Percentiles rank a stretch among this genome's conserved stretches.
phyloP scores from a whole-genome alignment of 2,888 invertebrate species.

The Agriotes lineatus region DNA sequence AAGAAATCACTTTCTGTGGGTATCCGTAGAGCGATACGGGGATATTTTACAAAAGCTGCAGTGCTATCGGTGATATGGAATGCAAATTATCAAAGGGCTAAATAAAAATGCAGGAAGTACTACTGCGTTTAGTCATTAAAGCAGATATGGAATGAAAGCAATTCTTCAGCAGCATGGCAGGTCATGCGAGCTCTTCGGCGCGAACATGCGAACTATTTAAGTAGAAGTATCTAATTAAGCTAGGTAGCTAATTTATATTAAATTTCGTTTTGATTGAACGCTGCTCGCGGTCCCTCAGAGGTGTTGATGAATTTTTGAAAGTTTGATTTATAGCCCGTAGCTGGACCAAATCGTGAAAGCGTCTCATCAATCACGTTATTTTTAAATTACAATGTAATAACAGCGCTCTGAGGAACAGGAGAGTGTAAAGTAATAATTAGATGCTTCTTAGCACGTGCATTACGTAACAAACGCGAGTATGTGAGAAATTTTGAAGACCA shows the following conservation, averaged over 20 bases:
- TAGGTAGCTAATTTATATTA: conserved; percentile 30
- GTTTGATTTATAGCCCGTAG: conserved; percentile 33
- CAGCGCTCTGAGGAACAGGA: conserved; percentile 5
- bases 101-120: no score
- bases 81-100: no score
- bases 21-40: no score
- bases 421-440: conserved; percentile 15
- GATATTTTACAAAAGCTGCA: no score
- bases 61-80: no score
- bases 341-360: conserved; percentile 28
- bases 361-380: conserved; percentile 33
- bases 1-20: no score
- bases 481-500: not conserved
- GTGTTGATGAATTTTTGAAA: conserved; percentile 39
- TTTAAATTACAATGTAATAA: conserved; percentile 34
- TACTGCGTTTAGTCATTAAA: no score
- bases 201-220: conserved; percentile 4
- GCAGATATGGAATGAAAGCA: no score
- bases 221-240: conserved; percentile 29
- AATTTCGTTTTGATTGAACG: conserved; percentile 26
- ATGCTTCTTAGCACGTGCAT: not conserved
- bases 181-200: not conserved
- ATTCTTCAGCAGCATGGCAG: no score
- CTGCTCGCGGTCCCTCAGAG: conserved; percentile 20
- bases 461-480: not conserved